Conservation (phyloP, 1,140 invertebrate genomes). For the Trypoxylus dichotomus region DNA sequence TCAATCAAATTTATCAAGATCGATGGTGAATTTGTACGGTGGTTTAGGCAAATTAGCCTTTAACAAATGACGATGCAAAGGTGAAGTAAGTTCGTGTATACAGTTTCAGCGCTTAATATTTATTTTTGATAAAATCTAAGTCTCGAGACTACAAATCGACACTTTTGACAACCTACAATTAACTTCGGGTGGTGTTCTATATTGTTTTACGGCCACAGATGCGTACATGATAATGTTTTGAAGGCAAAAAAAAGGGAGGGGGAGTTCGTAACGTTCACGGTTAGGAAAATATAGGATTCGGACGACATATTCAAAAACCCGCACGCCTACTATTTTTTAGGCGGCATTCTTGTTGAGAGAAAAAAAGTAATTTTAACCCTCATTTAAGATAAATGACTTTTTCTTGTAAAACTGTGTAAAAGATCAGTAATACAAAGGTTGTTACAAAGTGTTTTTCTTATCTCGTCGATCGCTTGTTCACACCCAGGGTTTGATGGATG, state of each 20-base stretch:
- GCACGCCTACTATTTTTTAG: no score
- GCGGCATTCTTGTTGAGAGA: neutral
- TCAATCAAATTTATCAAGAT: constrained; percentile 54
- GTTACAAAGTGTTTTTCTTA: constrained; percentile 53
- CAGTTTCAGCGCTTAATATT: constrained; percentile 51
- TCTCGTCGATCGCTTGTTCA: constrained; percentile 52
- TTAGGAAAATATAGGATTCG: neutral
- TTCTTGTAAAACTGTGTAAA: constrained; percentile 50
- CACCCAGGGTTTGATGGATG: constrained; percentile 53
- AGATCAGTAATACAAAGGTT: constrained; percentile 52
- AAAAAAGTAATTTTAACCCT: constrained; percentile 47
- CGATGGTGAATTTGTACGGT: constrained; percentile 34
- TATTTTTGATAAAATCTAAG: constrained; percentile 53
- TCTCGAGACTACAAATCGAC: constrained; percentile 52
- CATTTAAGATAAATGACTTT: constrained; percentile 52
- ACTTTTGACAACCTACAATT: constrained; percentile 54
- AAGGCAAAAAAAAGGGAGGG: neutral
- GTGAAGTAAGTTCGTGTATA: constrained; percentile 31
- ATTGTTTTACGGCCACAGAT: constrained; percentile 48
- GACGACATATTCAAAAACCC: neutral
- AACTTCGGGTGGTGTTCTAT: constrained; percentile 49
- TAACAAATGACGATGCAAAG: constrained; percentile 30
- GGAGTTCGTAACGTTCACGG: no score
- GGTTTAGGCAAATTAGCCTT: constrained; percentile 39
- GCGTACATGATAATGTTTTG: constrained; percentile 28